A percentile compares a stretch with the other conserved stretches of the same genome.
Conservation (phyloP, 2,888 invertebrate genomes). For the Polydrusus pterygomalis region DNA sequence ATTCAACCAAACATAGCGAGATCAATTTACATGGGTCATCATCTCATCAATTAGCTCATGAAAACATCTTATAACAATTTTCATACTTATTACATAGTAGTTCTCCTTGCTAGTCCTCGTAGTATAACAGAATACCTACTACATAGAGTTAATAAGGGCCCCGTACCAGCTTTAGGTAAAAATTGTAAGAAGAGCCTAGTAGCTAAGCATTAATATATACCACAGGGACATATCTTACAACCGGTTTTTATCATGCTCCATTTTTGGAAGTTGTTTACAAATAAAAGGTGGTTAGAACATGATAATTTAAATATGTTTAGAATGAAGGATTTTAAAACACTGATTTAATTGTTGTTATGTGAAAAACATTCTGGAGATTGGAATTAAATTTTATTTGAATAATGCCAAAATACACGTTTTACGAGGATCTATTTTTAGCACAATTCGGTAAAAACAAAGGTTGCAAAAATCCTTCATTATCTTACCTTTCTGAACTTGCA, state of each 20-base stretch:
- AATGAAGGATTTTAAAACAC: background rate
- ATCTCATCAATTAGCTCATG: too few species aligned
- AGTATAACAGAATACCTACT: too few species aligned
- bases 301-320: background rate
- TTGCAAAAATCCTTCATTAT: background rate
- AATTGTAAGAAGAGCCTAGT: too few species aligned
- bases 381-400: background rate
- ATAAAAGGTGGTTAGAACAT: background rate
- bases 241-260: background rate
- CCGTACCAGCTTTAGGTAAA: too few species aligned
- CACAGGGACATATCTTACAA: background rate
- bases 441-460: slow-evolving; percentile 15
- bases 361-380: background rate
- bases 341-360: background rate
- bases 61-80: too few species aligned
- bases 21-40: too few species aligned
- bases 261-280: background rate
- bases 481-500: slow-evolving; percentile 93
- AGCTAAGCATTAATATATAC: too few species aligned
- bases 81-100: too few species aligned
- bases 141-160: too few species aligned
- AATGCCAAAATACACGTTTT: slow-evolving; percentile 15
- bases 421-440: slow-evolving; percentile 8
- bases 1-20: too few species aligned
- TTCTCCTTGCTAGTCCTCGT: too few species aligned